Evolutionary conservation across 2,888 invertebrate genomes (phyloP), one percentile per base, ranked within the genome.

Genomic region (Nebria salina): DNA sequence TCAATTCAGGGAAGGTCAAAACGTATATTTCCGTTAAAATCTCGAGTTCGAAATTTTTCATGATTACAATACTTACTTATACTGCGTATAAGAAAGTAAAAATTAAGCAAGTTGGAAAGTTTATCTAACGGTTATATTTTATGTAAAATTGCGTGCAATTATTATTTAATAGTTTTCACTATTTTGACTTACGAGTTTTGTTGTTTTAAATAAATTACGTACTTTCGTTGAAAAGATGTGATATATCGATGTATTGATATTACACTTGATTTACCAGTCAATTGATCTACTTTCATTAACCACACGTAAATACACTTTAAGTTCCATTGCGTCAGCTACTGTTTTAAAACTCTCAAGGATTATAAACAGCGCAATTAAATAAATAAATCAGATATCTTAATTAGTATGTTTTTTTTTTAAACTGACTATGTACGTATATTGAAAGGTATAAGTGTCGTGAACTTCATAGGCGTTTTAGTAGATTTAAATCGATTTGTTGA

Each of bases 241-340:
- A 54, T 54, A 7, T 77, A 72, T 77, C 74, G 73, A 79, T 43
- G 20, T 20, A 20, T 20, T 20, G 20, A 20, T 65, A 73, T 65
- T 78, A 65, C 43, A 74, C 65, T 79, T 73, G 79, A 79, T 79
- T 74, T 78, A 65, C 74, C 74, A 26, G 66, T 74, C 66, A 79
- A 74, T 34, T 79, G 79, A 79, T 74, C 79, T 79, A 79, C 79
- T 79, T 79, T 79, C 79, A 66, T 72, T 78, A n/a, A 25, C 42
- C 34, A 8, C 54, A 11, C 15, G n/a, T 73, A 73, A 34, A 34
- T 42, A 54, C 25, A 75, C 64, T 75, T 75, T 20, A 75, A 75
- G 20, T 76, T 76, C 70, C 43, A 70, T 76, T 70, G 66, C 76
- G 76, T 76, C 76, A 70, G 54, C 54, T 7, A 75, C 73, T 8